Evolutionary conservation across 2,888 invertebrate genomes (phyloP).

Genomic region (Stenodera caucasica): DNA sequence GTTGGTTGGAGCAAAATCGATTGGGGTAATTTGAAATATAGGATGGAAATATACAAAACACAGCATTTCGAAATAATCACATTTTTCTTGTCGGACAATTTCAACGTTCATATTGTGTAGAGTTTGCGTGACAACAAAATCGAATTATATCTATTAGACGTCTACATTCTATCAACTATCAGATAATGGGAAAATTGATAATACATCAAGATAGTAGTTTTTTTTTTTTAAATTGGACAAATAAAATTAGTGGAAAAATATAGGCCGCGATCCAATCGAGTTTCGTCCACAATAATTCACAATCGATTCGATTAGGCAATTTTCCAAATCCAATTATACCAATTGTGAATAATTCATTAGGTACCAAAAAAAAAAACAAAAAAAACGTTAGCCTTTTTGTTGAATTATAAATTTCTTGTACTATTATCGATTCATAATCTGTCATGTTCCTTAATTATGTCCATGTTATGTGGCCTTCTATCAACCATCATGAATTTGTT

Average conservation of each 20-base stretch:
- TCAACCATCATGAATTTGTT: not conserved
- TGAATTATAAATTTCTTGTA: not conserved
- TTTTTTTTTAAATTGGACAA: too few species aligned
- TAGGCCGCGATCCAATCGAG: too few species aligned
- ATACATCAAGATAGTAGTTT: too few species aligned
- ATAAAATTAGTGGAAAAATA: too few species aligned
- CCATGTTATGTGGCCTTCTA: not conserved
- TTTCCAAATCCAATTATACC: not conserved
- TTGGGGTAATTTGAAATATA: constrained; percentile 36
- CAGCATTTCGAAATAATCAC: constrained; percentile 32
- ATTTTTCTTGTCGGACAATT: constrained; percentile 36
- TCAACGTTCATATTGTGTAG: constrained; percentile 29
- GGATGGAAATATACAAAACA: constrained; percentile 31
- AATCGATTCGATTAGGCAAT: too few species aligned
- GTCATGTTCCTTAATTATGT: not conserved
- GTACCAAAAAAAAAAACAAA: not conserved
- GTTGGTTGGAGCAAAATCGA: constrained; percentile 31
- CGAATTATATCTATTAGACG: constrained; percentile 18
- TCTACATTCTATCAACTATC: not conserved
- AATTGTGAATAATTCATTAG: not conserved
- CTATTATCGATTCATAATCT: not conserved
- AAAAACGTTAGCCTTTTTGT: not conserved
- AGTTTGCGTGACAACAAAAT: constrained; percentile 27
- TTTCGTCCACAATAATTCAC: too few species aligned
- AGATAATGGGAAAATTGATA: too few species aligned